Evolutionary conservation across 2,888 invertebrate genomes (phyloP), one percentile per base, ranked within the genome.

Genomic region (Globia sparganii): DNA sequence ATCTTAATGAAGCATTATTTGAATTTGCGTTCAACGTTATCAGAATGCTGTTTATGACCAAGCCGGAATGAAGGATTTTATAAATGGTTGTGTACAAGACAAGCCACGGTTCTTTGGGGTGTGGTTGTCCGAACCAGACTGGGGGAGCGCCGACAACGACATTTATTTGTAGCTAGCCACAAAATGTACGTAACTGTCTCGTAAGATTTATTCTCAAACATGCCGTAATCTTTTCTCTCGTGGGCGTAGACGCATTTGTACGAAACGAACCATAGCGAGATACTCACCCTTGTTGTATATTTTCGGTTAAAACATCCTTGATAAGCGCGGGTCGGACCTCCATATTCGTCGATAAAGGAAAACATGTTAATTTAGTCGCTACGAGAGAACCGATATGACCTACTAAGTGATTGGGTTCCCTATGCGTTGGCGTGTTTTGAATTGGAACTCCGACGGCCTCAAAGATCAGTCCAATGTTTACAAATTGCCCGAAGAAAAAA

Each of bases 331-430:
- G 92, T 92, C 92, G 92, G 93, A 93, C 93, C 93, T 92, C 93
- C 93, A 94, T 95, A 95, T 94, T 94, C 91, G 91, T 90, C 92
- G 96, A 96, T 96, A 96, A 96, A 94, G 93, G 94, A 95, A 96
- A 96, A 96, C 96, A 96, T 96, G 96, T 96, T 96, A 96, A 96
- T 96, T 95, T 91, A 90, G 92, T 90, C 91, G 90, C 93, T 92
- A 90, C 92, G 90, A 93, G 91, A 93, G 93, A 94, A 91, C 93
- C 93, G 94, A 95, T 95, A 95, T 96, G 94, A 95, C 95, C 96
- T 92, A 94, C 96, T 96, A 96, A 96, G 96, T 96, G 96, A 96
- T 96, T 96, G 96, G 96, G 91, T 95, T 94, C 90, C 93, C 91
- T 92, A 92, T 93, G 92, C 92, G 92, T 90, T 90, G 90, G 91